Percentiles rank a stretch among this genome's conserved stretches.
Evolutionary conservation across 2,113 vertebrate genomes (phyloP).

Genomic region (Pica pica): DNA sequence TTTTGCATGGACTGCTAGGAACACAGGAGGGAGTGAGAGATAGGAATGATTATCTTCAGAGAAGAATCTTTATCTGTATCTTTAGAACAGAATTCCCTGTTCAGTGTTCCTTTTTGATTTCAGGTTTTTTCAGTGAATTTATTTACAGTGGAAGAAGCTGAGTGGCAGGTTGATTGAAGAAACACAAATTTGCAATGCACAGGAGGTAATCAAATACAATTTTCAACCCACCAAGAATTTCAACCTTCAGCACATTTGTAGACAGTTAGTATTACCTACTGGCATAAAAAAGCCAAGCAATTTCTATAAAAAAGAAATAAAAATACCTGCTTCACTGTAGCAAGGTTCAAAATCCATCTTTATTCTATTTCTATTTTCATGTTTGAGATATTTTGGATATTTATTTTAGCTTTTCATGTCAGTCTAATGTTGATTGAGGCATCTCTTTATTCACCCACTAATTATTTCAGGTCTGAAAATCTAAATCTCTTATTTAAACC

Average conservation of each 20-base stretch:
- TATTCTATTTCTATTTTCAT: background rate
- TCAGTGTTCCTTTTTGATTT: background rate
- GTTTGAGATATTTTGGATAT: background rate
- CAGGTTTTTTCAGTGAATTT: background rate
- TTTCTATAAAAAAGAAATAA: background rate
- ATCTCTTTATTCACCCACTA: background rate
- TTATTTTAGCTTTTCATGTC: background rate
- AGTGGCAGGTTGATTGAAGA: background rate
- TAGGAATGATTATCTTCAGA: background rate
- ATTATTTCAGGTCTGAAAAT: background rate
- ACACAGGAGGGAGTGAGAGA: background rate
- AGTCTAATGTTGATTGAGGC: background rate
- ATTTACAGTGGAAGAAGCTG: background rate
- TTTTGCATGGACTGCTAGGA: background rate
- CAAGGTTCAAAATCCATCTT: background rate
- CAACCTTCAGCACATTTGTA: background rate
- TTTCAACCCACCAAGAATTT: background rate
- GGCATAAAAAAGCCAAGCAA: background rate
- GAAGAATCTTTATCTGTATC: background rate
- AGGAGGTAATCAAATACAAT: background rate
- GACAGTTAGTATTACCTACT: background rate
- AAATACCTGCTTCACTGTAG: background rate
- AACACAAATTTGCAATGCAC: background rate
- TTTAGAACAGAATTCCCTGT: background rate
- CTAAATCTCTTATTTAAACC: background rate